Base-by-base conservation (phyloP, 2,797 vertebrate species). In the Iguana delicatissima region DNA sequence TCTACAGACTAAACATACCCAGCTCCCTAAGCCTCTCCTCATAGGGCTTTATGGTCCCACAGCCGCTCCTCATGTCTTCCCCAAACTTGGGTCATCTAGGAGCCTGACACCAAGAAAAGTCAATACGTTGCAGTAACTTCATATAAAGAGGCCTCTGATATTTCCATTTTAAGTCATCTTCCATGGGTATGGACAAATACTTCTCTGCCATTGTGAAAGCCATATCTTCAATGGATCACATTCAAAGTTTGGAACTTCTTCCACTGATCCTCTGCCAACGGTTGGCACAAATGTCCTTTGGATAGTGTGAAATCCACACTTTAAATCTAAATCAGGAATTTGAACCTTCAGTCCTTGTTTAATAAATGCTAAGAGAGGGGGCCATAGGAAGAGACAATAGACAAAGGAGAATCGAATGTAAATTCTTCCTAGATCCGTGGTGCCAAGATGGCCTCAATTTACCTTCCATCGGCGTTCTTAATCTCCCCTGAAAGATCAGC, bases 401-500 rank as follows among this genome's bases (percentile, higher is more conserved):
- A 55, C n/a, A 55, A 92, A 2, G 0, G 24, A 16, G 69, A 92
- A 82, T n/a, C 18, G 80, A 85, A 86, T 1, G 1, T 67, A 26
- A 69, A 59, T 46, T 62, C 77, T 16, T 64, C 77, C 87, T 89
- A 89, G 82, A 4, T 6, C 42, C 13, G 59, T 55, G 6, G 52
- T 85, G 90, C 80, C 84, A 95, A 57, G 73, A 1, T 67, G 69
- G 2, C 87, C 35, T 88, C 86, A 89, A 69, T 52, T 84, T 1
- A 91, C 69, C 55, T 91, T 87, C 87, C 89, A 89, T 86, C 64
- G 42, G 76, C 57, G 20, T 74, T 76, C 90, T 83, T 86, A 91
- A 90, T 90, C 57, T 74, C 86, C 55, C 62, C 93, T 80, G 69
- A 87, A 89, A 82, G 46, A 57, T 7, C 0, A 0, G 62, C 50